Evolutionary conservation across 2,888 invertebrate genomes (phyloP).

Genomic region (Malacosoma neustria): DNA sequence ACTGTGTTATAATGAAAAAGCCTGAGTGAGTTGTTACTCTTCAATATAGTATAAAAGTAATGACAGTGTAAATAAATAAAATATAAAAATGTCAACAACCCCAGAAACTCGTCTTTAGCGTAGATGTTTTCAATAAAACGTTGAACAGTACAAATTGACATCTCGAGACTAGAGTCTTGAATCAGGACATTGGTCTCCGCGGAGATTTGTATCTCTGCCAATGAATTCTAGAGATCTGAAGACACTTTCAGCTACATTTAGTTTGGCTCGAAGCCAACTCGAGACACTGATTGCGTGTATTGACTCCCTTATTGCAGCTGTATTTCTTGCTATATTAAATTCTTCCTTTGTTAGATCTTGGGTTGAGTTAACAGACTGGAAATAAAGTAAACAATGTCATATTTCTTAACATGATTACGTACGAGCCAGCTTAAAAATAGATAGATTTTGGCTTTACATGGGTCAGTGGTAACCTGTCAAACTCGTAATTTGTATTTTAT

Average conservation of each 20-base stretch:
- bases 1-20: no score
- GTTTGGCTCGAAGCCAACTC: slow-evolving; percentile 39
- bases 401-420: no score
- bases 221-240: slow-evolving; percentile 28
- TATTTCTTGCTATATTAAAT: slow-evolving; percentile 36
- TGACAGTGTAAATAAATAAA: no score
- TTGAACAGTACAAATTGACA: neutral
- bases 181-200: slow-evolving; percentile 6
- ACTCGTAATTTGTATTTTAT: no score
- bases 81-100: no score
- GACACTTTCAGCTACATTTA: slow-evolving; percentile 19
- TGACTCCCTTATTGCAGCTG: slow-evolving; percentile 42
- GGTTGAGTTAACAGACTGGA: neutral
- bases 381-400: no score
- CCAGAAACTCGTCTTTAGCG: no score
- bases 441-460: no score
- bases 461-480: no score
- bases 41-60: no score
- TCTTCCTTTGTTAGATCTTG: neutral
- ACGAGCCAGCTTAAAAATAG: no score
- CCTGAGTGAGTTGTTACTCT: no score
- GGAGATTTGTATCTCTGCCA: slow-evolving; percentile 41
- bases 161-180: neutral
- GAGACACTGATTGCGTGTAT: slow-evolving; percentile 47
- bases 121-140: neutral